phyloP scores from a whole-genome alignment of 2,797 vertebrate genomes.

The Atherinosoma microstoma region DNA sequence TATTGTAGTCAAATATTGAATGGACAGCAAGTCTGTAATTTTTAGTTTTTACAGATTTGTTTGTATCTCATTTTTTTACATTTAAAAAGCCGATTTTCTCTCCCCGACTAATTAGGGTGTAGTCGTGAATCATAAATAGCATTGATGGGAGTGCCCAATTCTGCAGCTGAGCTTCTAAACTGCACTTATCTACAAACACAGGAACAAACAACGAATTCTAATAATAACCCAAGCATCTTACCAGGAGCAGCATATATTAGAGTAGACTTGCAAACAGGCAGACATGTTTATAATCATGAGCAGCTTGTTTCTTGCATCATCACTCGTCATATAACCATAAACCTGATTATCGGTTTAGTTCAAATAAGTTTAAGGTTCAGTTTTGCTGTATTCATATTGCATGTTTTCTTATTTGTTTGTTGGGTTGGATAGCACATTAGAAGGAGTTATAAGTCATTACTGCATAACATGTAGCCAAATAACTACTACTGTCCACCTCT shows the following conservation, averaged over 20 bases:
- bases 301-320: neutral
- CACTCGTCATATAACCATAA: neutral
- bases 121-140: neutral
- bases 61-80: conserved; percentile 5
- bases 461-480: neutral
- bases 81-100: neutral
- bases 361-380: neutral
- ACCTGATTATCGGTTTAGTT: neutral
- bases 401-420: neutral
- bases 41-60: conserved; percentile 12
- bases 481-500: neutral
- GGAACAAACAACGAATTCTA: neutral
- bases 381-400: neutral
- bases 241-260: neutral
- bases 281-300: neutral
- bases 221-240: neutral
- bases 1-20: neutral
- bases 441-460: neutral
- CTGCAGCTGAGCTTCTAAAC: neutral
- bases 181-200: neutral
- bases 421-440: neutral
- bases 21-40: conserved; percentile 15
- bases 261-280: neutral
- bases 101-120: neutral
- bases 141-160: neutral